Percentiles rank a stretch among this genome's conserved stretches.
These are phyloP conservation scores for Entelurus aequoreus DNA, from an alignment of 2,113 vertebrate species.

Conservation along the genomic window DNA sequence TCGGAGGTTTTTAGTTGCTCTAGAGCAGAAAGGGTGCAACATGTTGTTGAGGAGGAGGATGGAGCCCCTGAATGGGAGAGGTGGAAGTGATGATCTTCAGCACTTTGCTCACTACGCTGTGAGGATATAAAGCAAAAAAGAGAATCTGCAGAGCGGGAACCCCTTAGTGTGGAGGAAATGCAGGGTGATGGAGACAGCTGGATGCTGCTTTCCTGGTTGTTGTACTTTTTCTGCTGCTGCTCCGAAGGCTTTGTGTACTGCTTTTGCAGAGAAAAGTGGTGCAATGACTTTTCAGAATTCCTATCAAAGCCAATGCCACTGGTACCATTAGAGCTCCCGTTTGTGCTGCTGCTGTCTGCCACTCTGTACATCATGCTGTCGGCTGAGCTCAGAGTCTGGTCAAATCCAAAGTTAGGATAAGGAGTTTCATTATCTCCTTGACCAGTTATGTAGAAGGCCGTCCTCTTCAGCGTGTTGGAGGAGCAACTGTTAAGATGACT, in stretches of 20 bases:
- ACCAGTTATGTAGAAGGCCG: slow-evolving; percentile 94
- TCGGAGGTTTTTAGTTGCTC: slow-evolving; percentile 92
- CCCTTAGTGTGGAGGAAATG: slow-evolving; percentile 79
- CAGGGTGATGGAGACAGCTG: slow-evolving; percentile 88
- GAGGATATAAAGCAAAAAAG: slow-evolving; percentile 87
- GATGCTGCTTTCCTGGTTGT: slow-evolving; percentile 80
- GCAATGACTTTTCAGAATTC: slow-evolving; percentile 82
- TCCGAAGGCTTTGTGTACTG: slow-evolving; percentile 85
- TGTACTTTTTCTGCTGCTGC: slow-evolving; percentile 85
- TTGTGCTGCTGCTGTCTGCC: slow-evolving; percentile 88
- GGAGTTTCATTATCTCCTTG: slow-evolving; percentile 90
- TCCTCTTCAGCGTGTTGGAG: slow-evolving; percentile 90
- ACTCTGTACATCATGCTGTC: slow-evolving; percentile 94
- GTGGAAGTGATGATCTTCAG: slow-evolving; percentile 84
- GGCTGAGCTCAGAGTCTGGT: slow-evolving; percentile 82
- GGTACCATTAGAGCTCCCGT: slow-evolving; percentile 79
- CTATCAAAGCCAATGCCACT: slow-evolving; percentile 87
- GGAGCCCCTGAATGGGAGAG: slow-evolving; percentile 84
- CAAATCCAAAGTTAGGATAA: slow-evolving; percentile 92
- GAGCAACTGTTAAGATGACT: slow-evolving; percentile 85
- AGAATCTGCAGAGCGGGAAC: slow-evolving; percentile 82
- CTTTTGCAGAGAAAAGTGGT: slow-evolving; percentile 92
- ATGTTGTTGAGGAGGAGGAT: slow-evolving; percentile 67
- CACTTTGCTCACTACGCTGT: slow-evolving; percentile 80
- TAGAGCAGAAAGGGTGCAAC: slow-evolving; percentile 86